Evolutionary conservation across 2,888 invertebrate genomes (phyloP), one percentile per base, ranked within the genome.

Genomic region (Asteroscopus sphinx): DNA sequence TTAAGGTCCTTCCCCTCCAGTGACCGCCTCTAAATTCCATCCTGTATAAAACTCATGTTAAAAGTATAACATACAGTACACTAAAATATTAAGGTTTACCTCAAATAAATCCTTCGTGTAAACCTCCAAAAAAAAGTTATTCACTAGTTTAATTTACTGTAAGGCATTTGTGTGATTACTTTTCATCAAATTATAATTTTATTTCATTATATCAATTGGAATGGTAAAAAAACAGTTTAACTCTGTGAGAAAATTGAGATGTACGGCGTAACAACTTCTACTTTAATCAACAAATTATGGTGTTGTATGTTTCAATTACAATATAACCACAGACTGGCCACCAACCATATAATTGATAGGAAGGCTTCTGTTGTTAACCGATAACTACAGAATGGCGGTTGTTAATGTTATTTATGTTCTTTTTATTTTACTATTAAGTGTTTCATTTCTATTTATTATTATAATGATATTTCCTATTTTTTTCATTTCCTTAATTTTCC

Each of bases 201-300:
- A 54, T 39, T n/a, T n/a, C 33, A 54, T 68, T 37, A 64, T 58
- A 64, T 58, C 39, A 25, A 52, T 59, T 26, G 16, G 28, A 63
- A 40, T 54, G 21, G 42, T 51, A 37, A 28, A 37, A n/a, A 57
- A 57, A 52, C 44, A 33, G 51, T 59, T 49, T 42, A 59, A 61
- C 49, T 56, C 52, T 47, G 52, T 45, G 41, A 59, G 60, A 68
- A 81, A 80, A 87, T 85, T 82, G 75, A 85, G 82, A 86, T 76
- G 75, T 83, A 86, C 57, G 65, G 41, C 60, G 56, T 74, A 48
- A 64, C 67, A 40, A 60, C 72, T 64, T 77, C 82, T 82, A 74
- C 64, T 76, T 79, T 78, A 80, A 86, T 83, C 67, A 81, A 81
- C 73, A 81, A 86, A 86, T 83, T 82, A 85, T 80, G 76, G 79